Conservation (phyloP, 2,797 vertebrate species). For the Echiichthys vipera region DNA sequence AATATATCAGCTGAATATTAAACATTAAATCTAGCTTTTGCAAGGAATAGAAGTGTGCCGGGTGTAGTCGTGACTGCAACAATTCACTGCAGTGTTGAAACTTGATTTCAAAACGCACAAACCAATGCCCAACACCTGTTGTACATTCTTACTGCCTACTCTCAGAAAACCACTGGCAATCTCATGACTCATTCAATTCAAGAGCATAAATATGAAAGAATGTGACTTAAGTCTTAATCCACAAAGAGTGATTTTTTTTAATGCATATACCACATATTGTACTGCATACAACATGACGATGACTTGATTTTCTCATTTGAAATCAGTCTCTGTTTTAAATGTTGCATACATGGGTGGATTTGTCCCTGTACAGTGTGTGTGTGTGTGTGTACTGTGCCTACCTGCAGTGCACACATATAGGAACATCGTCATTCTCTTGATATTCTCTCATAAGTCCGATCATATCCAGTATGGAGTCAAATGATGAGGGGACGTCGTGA, state of each 20-base stretch:
- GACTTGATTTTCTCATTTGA: background rate
- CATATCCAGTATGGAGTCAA: slow-evolving; percentile 99
- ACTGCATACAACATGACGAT: background rate
- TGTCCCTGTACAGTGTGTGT: background rate
- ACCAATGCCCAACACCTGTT: slow-evolving; percentile 18
- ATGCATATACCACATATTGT: background rate
- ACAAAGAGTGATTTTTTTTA: background rate
- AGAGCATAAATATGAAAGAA: background rate
- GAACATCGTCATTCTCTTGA: slow-evolving; percentile 94
- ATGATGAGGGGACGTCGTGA: slow-evolving; percentile 98
- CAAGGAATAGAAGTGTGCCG: background rate
- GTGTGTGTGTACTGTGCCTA: slow-evolving; percentile 9
- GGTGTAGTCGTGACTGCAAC: background rate
- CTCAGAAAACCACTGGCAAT: slow-evolving; percentile 1
- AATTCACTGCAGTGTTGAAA: slow-evolving; percentile 22
- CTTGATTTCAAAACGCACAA: slow-evolving; percentile 24
- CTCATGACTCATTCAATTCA: background rate
- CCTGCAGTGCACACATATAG: slow-evolving; percentile 87
- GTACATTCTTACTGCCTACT: slow-evolving; percentile 18
- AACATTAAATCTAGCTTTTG: background rate
- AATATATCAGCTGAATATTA: background rate
- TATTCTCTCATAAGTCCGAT: slow-evolving; percentile 97
- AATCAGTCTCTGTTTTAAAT: background rate
- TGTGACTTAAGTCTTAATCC: background rate
- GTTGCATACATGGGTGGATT: background rate